These are phyloP conservation scores for Cairina moschata DNA, from an alignment of 2,113 vertebrate species.

Conservation along the genomic window DNA sequence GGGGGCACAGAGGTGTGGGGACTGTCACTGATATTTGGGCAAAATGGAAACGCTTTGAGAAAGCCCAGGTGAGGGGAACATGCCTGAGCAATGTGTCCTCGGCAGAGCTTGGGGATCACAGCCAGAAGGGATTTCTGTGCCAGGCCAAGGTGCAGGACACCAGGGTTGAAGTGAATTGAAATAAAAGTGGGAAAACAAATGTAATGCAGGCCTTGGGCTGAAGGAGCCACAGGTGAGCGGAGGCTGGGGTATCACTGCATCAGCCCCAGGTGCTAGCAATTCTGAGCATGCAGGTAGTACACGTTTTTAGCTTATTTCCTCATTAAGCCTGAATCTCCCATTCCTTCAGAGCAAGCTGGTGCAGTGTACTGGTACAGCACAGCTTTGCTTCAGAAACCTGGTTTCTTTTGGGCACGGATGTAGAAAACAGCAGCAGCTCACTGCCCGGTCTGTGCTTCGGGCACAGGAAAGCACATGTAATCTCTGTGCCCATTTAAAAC, in stretches of 20 bases:
- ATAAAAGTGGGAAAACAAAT: not conserved
- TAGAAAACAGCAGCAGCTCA: not conserved
- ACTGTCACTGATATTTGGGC: not conserved
- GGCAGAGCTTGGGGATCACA: rapidly evolving
- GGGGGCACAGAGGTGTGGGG: not conserved
- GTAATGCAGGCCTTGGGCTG: not conserved
- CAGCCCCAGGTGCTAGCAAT: not conserved
- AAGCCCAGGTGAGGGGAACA: not conserved
- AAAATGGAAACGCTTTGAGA: not conserved
- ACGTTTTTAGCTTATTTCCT: not conserved
- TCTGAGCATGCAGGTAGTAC: not conserved
- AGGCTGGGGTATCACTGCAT: rapidly evolving
- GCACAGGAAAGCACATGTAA: rapidly evolving
- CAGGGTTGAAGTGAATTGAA: not conserved
- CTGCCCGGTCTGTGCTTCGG: rapidly evolving
- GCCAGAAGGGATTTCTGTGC: not conserved
- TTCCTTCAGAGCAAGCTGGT: not conserved
- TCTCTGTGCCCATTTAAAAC: not conserved
- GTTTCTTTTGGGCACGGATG: not conserved
- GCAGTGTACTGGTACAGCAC: rapidly evolving
- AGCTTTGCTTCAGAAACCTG: not conserved
- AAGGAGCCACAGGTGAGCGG: not conserved
- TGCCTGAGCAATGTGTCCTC: not conserved
- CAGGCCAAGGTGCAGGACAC: not conserved
- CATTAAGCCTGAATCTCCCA: not conserved